Base-by-base conservation (phyloP, 2,888 invertebrate genomes). In the Neelides folsomi region DNA sequence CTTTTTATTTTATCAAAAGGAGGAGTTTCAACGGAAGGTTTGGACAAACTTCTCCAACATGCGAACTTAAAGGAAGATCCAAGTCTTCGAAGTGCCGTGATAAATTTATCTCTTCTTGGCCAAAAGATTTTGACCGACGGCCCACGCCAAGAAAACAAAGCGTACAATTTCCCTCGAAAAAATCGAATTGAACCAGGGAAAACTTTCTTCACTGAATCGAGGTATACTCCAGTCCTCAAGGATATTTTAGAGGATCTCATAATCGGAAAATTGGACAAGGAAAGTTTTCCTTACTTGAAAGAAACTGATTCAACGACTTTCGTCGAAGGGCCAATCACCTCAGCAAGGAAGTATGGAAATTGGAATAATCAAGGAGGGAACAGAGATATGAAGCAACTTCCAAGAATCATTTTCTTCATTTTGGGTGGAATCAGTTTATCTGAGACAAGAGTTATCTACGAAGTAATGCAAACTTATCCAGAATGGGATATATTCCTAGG, bases 401-500 rank as follows among this genome's bases (percentile, higher is more conserved):
- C 60, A 5, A 45, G 55, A 37, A 9, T 63, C 16, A 53, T 63
- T 9, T 51, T 63, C 16, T 63, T 63, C 47, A 48, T 60, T 36
- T 51, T 54, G 37, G 62, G 62, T 10, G 62, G 62, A 1, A 39
- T 60, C 3, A 58, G 60, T 13, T 60, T 54, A 36, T 60, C 62
- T 1, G 62, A 63, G 49, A 54, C 59, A 35, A 51, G 59, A 53
- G 55, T 54, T 12, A 55, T 53, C 0, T 60, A 63, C 43, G 62
- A 63, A 44, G 50, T 60, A 2, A 55, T 56, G 20, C 49, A 49
- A 10, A 39, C 48, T 2, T 54, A 54, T 36, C 52, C 20, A 16
- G 51, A 59, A 5, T 63, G 57, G 49, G 60, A 63, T 43, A 45
- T 62, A 16, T 46, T 62, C 9, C 57, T 62, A 42, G 62, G 62